phyloP scores from a whole-genome alignment of 2,888 invertebrate genomes.

The Timema cristinae region DNA sequence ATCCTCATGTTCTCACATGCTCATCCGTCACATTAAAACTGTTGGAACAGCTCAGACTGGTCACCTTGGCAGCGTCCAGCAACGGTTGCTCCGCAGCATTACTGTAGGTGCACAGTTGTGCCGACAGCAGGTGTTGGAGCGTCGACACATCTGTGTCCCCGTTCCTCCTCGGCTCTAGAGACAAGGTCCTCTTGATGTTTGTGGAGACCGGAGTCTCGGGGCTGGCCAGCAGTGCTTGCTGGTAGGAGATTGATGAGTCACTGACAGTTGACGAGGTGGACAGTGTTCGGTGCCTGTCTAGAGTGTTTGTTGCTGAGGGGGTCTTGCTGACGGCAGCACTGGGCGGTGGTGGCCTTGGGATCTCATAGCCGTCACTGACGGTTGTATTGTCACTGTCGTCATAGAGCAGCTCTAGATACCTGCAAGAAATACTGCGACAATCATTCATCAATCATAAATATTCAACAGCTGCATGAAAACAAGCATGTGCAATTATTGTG shows the following conservation, averaged over 20 bases:
- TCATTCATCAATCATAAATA: constrained; percentile 20
- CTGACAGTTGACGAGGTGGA: constrained; percentile 32
- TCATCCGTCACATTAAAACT: too few relatives aligned
- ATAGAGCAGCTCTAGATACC: constrained; percentile 64
- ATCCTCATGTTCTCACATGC: too few relatives aligned
- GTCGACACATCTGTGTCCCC: constrained; percentile 32
- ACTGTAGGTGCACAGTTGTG: constrained; percentile 17
- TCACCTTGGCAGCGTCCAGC: constrained; percentile 7
- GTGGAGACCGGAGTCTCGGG: too few relatives aligned
- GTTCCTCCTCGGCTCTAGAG: constrained; percentile 18
- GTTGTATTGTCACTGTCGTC: constrained; percentile 48
- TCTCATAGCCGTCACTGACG: constrained; percentile 59
- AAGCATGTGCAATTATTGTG: too few relatives aligned
- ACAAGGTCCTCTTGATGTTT: too few relatives aligned
- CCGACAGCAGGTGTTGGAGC: constrained; percentile 32
- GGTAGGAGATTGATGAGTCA: constrained; percentile 18
- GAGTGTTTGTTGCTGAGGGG: not conserved
- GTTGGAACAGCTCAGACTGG: too few relatives aligned
- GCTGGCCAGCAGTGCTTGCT: too few relatives aligned
- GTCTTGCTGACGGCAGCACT: constrained; percentile 3
- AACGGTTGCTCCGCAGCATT: constrained; percentile 25
- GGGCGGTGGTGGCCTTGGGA: constrained; percentile 49
- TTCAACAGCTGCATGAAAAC: not conserved
- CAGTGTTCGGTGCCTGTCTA: constrained; percentile 36
- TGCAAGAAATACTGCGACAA: constrained; percentile 44